Percentiles rank a stretch among this genome's conserved stretches.
Conservation (phyloP, 1,140 invertebrate species). For the Temnothorax curvispinosus region DNA sequence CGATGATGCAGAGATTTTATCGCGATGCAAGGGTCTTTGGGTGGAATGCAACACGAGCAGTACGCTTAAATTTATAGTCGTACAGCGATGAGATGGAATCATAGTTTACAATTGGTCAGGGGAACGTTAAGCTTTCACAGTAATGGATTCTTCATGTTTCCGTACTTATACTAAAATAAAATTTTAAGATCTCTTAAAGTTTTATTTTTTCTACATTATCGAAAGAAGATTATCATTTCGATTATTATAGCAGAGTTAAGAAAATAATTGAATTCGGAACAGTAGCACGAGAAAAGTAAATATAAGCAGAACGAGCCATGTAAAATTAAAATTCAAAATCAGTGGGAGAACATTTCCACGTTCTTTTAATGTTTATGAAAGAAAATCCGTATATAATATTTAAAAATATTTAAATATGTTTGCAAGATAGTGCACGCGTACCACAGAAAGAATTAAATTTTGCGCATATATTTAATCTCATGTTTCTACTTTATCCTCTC, state of each 20-base stretch:
- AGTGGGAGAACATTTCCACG: background rate
- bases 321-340: background rate
- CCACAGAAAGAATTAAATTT: background rate
- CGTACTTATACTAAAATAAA: background rate
- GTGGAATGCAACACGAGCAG: background rate
- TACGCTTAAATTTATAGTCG: slow-evolving; percentile 1
- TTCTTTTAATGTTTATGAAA: background rate
- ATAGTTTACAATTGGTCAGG: slow-evolving; percentile 8
- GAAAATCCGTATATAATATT: background rate
- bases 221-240: background rate
- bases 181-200: background rate
- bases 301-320: background rate
- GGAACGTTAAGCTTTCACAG: background rate
- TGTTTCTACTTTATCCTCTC: background rate
- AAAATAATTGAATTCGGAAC: background rate
- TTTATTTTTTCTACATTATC: background rate
- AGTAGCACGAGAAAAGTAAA: background rate
- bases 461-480: background rate
- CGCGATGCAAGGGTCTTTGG: background rate
- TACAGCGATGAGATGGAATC: background rate
- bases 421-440: background rate
- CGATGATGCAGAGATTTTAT: slow-evolving; percentile 34
- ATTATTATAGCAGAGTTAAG: background rate
- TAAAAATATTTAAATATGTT: background rate
- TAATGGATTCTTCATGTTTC: background rate